Base-by-base conservation (phyloP, 2,797 vertebrate species). In the Dendrocincla tyrannina region DNA sequence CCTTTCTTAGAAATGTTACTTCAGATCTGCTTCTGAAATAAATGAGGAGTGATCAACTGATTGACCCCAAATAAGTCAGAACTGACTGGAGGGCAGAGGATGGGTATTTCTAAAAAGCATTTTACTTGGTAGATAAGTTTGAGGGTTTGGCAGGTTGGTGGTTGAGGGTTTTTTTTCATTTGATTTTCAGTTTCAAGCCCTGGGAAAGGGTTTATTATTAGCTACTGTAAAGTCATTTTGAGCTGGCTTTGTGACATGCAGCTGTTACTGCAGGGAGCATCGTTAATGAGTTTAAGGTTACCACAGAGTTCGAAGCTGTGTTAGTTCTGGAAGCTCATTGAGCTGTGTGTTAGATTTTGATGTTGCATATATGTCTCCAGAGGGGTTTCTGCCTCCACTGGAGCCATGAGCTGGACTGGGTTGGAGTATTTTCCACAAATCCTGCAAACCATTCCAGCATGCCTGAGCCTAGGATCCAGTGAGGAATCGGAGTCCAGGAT, bases 221-320 rank as follows among this genome's bases (percentile, higher is more conserved):
- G 86, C 68, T 91, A 37, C 72, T 90, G 72, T 79, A 81, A 72
- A 93, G 88, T 86, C 6, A 24, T 77, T 96, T 93, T 81, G 89
- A 95, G 69, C 70, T 83, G 91, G 52, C 69, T 91, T 91, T 83
- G 86, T 95, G 96, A 82, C 89, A 88, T 58, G 56, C 69, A 95
- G 63, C 88, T 95, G 84, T 95, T 95, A 32, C 88, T 85, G 66
- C 70, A 90, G 92, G 90, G 85, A 91, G 47, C 0, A 0, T 66
- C 6, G 7, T 83, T 94, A 91, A 91, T 93, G 80, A 95, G 83
- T 93, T 93, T 94, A 88, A 94, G 85, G 85, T 93, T 97, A 94
- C 76, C 52, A 55, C 77, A 35, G 89, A 93, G 63, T 94, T 93
- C 2, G 6, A 91, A 93, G 82, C 89, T 94, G 46, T 74, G 79